Evolutionary conservation across 2,888 invertebrate genomes (phyloP), one percentile per base, ranked within the genome.

Genomic region (Petrophora chlorosata): DNA sequence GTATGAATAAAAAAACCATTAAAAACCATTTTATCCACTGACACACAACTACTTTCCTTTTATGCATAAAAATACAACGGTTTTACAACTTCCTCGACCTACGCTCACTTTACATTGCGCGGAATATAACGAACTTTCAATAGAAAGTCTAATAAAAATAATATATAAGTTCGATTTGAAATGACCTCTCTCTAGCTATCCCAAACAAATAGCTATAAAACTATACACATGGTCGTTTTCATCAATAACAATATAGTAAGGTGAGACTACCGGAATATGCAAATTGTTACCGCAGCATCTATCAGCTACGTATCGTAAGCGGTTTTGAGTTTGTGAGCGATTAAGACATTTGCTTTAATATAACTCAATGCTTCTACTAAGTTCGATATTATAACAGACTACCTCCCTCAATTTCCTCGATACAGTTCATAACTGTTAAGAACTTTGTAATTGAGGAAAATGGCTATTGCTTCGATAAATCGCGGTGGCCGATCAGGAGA

Each of bases 111-210:
- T 41, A 34, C 34, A 44, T 12, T 45, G 48, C 22, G 40, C 29
- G 33, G 23, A 48, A 41, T 17, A 26, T 29, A 41, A 54, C 33
- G 16, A 54, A 38, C 53, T 59, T 59, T 59, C 51, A 51, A 48
- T 25, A 59, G 56, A 59, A 59, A 59, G 56, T 56, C 45, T 48
- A 15, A 38, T 8, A 10, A 23, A 32, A 46, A 46, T 43, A 15
- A 16, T 29, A 25, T 45, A 50, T 39, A 40, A 34, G 38, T 28
- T 54, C 23, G 14, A 40, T 36, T 41, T 29, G 32, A 38, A 41
- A 41, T 53, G 52, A 50, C 57, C 54, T 52, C 42, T 52, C 51
- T 41, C 34, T 28, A 38, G 47, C 34, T 28, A 38, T 47, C 44
- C 23, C 34, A 34, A 30, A 29, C 17, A 39, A 5, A 47, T 22